Evolutionary conservation across 2,888 invertebrate genomes (phyloP).

Genomic region (Drosophila niveifrons): DNA sequence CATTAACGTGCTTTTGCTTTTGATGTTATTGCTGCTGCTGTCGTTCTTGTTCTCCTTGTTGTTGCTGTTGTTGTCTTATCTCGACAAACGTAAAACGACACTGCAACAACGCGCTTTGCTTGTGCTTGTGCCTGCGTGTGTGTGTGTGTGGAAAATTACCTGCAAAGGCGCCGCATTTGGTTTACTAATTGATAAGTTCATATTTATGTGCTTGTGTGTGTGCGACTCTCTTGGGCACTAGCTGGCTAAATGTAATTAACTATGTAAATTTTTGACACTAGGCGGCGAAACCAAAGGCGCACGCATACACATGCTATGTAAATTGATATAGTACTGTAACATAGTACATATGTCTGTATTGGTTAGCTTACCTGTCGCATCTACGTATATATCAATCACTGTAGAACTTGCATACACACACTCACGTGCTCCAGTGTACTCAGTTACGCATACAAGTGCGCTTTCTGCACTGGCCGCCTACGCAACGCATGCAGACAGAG

Average conservation of each 20-base stretch:
- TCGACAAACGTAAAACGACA: conserved; percentile 61
- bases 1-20: conserved; percentile 68
- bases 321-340: background rate
- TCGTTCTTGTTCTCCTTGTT: conserved; percentile 6
- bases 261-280: conserved; percentile 68
- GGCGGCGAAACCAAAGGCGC: conserved; percentile 33
- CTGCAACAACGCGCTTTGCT: conserved; percentile 42
- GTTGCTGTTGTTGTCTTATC: conserved; percentile 57
- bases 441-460: conserved; percentile 7
- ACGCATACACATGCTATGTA: conserved; percentile 13
- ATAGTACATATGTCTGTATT: background rate
- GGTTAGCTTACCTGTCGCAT: conserved; percentile 71
- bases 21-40: conserved; percentile 30
- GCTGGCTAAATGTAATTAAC: conserved; percentile 57
- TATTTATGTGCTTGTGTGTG: conserved; percentile 31
- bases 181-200: conserved; percentile 67
- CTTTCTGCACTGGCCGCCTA: conserved; percentile 41
- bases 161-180: conserved; percentile 61
- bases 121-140: conserved; percentile 10
- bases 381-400: conserved; percentile 52
- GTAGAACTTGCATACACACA: conserved; percentile 20
- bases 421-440: background rate
- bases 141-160: conserved; percentile 62
- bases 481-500: conserved; percentile 47
- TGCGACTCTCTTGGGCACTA: conserved; percentile 23